A percentile compares a stretch with the other conserved stretches of the same genome.
phyloP scores from a whole-genome alignment of 2,888 invertebrate genomes.

The Agrochola lychnidis region DNA sequence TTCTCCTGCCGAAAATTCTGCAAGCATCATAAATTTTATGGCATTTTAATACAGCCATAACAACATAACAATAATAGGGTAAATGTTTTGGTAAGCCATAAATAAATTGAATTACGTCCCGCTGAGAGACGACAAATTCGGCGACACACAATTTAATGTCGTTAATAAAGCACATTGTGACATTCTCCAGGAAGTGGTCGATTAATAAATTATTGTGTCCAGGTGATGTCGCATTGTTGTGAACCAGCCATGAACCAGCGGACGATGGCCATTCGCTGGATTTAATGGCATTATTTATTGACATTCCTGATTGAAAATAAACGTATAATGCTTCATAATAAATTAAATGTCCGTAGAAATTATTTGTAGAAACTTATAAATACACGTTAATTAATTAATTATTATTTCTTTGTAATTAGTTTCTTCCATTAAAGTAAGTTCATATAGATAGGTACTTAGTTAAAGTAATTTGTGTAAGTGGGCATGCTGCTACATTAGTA shows the following conservation, averaged over 20 bases:
- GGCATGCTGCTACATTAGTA: background rate
- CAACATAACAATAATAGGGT: constrained; percentile 89
- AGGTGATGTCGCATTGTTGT: constrained; percentile 31
- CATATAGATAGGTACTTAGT: background rate
- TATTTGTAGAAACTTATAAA: constrained; percentile 4
- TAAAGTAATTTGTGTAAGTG: background rate
- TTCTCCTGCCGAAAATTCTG: constrained; percentile 68
- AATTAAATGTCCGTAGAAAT: background rate
- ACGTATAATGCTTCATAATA: background rate
- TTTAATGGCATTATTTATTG: constrained; percentile 29
- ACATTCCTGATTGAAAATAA: constrained; percentile 7
- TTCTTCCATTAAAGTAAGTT: background rate
- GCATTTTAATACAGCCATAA: constrained; percentile 90
- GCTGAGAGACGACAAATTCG: constrained; percentile 84
- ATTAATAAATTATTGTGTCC: constrained; percentile 49
- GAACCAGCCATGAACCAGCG: constrained; percentile 4
- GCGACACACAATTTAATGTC: constrained; percentile 73
- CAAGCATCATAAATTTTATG: constrained; percentile 89
- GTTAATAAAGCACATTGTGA: constrained; percentile 68
- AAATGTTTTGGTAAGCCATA: constrained; percentile 91
- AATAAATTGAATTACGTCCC: constrained; percentile 85
- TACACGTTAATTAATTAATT: background rate
- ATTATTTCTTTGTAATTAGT: background rate
- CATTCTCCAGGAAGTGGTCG: constrained; percentile 47
- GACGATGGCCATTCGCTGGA: constrained; percentile 5